Evolutionary conservation across 2,888 invertebrate species (phyloP), one percentile per base, ranked within the genome.

Genomic region (Cataglyphis albicans): DNA sequence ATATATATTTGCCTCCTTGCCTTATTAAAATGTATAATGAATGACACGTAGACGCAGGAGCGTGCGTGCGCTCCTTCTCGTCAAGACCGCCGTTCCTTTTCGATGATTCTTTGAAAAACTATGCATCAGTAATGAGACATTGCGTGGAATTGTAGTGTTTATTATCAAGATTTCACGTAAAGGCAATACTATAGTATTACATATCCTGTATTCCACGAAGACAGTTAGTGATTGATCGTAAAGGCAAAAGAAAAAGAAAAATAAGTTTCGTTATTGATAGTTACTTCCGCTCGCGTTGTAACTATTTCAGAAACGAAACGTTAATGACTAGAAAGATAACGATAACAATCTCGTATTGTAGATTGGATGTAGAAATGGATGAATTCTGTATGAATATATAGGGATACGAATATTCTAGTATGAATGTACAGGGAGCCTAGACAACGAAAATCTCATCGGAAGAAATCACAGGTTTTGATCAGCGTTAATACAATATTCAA

Each of bases 21-120:
- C 84, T 88, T 86, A 87, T 88, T 88, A 87, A 86, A 88, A 88
- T 82, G 65, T 61, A 65, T 87, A 83, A 85, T 73, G 44, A 82
- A 78, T 80, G 44, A 59, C n/a, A n/a, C n/a, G 48, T n/a, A n/a
- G 48, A 52, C 61, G 68, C 59, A 59, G 83, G 68, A 74, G 65
- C 67, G 81, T 81, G 70, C 82, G 74, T 52, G 44, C 61, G 57
- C 44, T 38, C 65, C 29, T 57, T 41, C 76, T 41, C 76, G 38
- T 18, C 18, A 29, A n/a, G n/a, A 10, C 29, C 6, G 5, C 55
- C 57, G 41, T 73, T 70, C 32, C 29, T 61, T 61, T 32, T 1
- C 21, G 15, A 55, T n/a, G 41, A 55, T 6, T 41, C 15, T 32
- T 32, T 0, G 55, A 7, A 5, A 63, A 63, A 21, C 10, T 63